Percentiles rank a stretch among this genome's conserved stretches.
Evolutionary conservation across 2,797 vertebrate genomes (phyloP).

Genomic region (Caiman crocodilus): DNA sequence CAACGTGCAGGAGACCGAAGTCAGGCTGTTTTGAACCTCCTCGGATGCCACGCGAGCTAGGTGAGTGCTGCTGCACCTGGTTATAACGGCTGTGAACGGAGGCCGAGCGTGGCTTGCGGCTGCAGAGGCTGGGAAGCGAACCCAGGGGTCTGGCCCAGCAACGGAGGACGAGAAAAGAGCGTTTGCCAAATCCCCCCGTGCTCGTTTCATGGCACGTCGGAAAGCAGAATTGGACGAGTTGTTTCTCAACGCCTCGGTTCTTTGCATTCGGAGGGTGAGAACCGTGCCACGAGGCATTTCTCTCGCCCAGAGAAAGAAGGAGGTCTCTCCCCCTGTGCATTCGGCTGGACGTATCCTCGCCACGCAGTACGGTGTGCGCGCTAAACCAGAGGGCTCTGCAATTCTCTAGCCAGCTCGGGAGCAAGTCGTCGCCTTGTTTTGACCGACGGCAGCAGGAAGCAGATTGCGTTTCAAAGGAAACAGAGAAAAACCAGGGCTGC

Average conservation of each 20-base stretch:
- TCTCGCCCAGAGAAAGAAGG: neutral
- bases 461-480: neutral
- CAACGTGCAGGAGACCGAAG: neutral
- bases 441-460: neutral
- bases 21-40: neutral
- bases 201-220: neutral
- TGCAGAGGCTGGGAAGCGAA: neutral
- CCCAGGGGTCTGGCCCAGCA: neutral
- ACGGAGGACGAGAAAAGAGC: neutral
- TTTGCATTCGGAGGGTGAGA: neutral
- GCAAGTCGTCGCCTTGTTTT: neutral
- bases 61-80: neutral
- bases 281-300: neutral
- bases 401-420: neutral
- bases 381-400: neutral
- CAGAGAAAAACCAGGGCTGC: neutral
- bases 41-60: neutral
- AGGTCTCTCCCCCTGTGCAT: neutral
- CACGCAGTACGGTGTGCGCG: neutral
- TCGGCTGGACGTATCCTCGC: neutral
- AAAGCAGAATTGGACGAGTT: neutral
- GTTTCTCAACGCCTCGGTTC: neutral
- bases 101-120: neutral
- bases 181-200: neutral
- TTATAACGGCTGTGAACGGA: neutral